Conservation (phyloP, 2,888 invertebrate genomes). For the Neelides folsomi region DNA sequence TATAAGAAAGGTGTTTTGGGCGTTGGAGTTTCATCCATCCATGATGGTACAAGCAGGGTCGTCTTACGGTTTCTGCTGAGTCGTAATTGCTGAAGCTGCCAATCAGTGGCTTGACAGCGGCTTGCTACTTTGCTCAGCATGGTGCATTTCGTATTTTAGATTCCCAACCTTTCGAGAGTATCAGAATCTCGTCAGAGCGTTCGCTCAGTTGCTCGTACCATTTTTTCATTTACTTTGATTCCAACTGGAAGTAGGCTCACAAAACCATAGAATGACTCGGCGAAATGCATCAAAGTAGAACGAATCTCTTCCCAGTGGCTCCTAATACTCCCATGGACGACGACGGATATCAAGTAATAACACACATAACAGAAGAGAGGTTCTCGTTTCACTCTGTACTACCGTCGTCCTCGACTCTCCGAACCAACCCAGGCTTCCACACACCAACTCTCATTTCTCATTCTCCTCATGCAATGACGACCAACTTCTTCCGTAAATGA, state of each 20-base stretch:
- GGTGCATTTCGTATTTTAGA: conserved; percentile 15
- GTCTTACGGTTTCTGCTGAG: conserved; percentile 28
- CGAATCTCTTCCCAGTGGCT: conserved; percentile 12
- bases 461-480: too few relatives aligned
- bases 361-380: too few relatives aligned
- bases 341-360: too few relatives aligned
- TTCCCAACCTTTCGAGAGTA: not conserved
- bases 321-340: too few relatives aligned
- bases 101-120: conserved; percentile 30
- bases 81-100: conserved; percentile 33
- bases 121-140: conserved; percentile 25
- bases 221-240: conserved; percentile 2
- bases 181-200: conserved; percentile 2
- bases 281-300: conserved; percentile 19
- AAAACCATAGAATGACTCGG: conserved; percentile 13
- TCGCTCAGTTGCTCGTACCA: conserved; percentile 5
- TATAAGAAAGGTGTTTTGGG: not conserved
- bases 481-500: too few relatives aligned
- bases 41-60: conserved; percentile 1
- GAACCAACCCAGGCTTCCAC: too few relatives aligned
- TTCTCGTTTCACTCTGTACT: too few relatives aligned
- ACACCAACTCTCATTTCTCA: too few relatives aligned
- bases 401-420: too few relatives aligned
- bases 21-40: conserved; percentile 11
- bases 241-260: conserved; percentile 6